Evolutionary conservation across 1,140 invertebrate genomes (phyloP), one percentile per base, ranked within the genome.

Genomic region (Apis laboriosa): DNA sequence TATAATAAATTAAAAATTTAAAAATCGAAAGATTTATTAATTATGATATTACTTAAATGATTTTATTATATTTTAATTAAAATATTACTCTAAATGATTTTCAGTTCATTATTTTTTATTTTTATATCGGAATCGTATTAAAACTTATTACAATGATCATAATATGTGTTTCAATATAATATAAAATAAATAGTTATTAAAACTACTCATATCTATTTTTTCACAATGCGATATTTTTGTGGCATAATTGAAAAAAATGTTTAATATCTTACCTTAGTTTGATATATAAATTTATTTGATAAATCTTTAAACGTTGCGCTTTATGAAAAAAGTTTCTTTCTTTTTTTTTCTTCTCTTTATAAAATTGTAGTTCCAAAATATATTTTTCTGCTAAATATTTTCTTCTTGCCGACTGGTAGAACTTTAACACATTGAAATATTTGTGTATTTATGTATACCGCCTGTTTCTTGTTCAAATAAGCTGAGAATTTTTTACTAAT

Each of bases 401-500:
- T 9, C 34, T 51, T 24, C 15, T 19, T 49, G 12, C 17, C n/a
- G 19, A 53, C 28, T 28, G 61, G 11, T 75, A 64, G 1, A 74
- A 43, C 24, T 21, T 68, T 68, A 21, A 9, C 51, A 56, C 58
- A 11, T 34, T 13, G 28, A 68, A 66, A 21, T 73, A 24, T 58
- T 21, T n/a, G 2, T 49, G 51, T 43, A 9, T 73, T 43, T 61
- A 58, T 64, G 28, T 76, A 67, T 58, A 80, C 60, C 63, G n/a
- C 60, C 43, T 28, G 13, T 83, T 67, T 74, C 73, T 78, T 78
- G 77, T 84, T 86, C 63, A 74, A 86, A 86, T 66, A 83, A 88
- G 49, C 61, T 53, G 56, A 61, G 72, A 49, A 84, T 79, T 88
- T 43, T 83, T 79, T 34, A 21, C 67, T 72, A 72, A 88, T 82